Percentiles rank a stretch among this genome's conserved stretches.
Conservation (phyloP, 2,888 invertebrate genomes). For the Drosophila kuntzei region DNA sequence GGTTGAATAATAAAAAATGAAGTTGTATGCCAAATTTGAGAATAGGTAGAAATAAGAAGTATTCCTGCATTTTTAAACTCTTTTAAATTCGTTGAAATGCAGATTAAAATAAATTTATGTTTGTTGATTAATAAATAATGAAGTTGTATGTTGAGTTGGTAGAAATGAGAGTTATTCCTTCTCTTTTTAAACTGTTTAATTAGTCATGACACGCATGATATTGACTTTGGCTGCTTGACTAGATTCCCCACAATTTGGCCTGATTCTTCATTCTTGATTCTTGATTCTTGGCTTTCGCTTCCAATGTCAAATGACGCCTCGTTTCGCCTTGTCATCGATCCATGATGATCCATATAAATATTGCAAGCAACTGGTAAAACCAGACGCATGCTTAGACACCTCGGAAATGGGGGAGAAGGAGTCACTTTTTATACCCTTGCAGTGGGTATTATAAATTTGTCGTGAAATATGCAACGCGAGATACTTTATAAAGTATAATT, state of each 20-base stretch:
- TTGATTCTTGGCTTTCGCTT: conserved; percentile 59
- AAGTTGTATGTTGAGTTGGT: conserved; percentile 16
- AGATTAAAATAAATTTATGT: conserved; percentile 15
- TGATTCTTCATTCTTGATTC: conserved; percentile 39
- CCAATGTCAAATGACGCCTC: conserved; percentile 70
- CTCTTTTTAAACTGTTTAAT: conserved; percentile 29
- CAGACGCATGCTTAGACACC: conserved; percentile 48
- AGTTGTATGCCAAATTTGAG: conserved; percentile 14
- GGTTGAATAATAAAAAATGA: conserved; percentile 25
- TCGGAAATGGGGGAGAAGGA: background rate
- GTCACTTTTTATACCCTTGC: background rate
- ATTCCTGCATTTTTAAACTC: background rate
- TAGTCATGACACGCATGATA: conserved; percentile 34
- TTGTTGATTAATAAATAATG: conserved; percentile 20
- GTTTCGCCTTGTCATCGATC: conserved; percentile 73
- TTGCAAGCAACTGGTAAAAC: conserved; percentile 61
- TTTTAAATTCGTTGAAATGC: no score
- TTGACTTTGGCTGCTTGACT: conserved; percentile 23
- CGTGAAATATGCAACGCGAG: background rate
- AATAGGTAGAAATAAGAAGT: background rate
- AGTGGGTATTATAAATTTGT: background rate
- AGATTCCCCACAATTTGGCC: conserved; percentile 65
- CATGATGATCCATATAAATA: conserved; percentile 47
- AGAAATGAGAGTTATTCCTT: background rate
- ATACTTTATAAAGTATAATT: background rate